Percentiles rank a stretch among this genome's conserved stretches.
These are phyloP conservation scores for Motacilla alba DNA, from an alignment of 2,113 vertebrate species.

Conservation along the genomic window DNA sequence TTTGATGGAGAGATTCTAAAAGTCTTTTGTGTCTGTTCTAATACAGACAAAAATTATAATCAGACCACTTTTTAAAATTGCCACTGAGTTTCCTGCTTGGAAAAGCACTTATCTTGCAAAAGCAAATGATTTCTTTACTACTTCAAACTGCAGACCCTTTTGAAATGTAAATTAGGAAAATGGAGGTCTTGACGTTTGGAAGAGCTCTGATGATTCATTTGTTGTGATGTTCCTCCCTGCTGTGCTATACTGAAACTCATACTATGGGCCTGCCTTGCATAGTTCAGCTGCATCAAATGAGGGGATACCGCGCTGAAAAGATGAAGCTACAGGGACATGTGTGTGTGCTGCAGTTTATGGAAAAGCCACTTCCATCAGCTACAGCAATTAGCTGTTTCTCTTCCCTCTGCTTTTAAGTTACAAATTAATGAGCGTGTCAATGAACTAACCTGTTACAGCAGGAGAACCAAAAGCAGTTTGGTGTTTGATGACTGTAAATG, in stretches of 20 bases:
- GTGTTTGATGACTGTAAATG: background rate
- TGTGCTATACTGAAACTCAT: background rate
- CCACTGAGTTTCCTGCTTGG: constrained; percentile 38
- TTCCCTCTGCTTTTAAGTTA: constrained; percentile 14
- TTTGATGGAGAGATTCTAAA: constrained; percentile 1
- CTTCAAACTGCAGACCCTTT: constrained; percentile 43
- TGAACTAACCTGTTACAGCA: background rate
- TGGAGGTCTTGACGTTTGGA: constrained; percentile 6
- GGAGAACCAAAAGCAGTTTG: background rate
- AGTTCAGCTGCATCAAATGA: background rate
- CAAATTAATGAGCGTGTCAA: background rate
- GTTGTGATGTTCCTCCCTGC: background rate
- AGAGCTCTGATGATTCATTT: constrained; percentile 55
- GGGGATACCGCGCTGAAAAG: background rate
- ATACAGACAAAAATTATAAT: constrained; percentile 38
- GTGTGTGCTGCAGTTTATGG: background rate
- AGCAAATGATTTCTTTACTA: constrained; percentile 65
- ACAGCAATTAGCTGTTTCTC: constrained; percentile 10
- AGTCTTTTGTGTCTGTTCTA: constrained; percentile 34
- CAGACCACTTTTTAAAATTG: constrained; percentile 27
- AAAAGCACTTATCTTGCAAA: constrained; percentile 64
- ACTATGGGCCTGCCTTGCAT: background rate
- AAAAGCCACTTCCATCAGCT: background rate
- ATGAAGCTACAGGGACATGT: background rate
- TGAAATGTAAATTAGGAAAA: constrained; percentile 70